phyloP scores from a whole-genome alignment of 1,140 invertebrate species.

The Aphelenchoides avenae region DNA sequence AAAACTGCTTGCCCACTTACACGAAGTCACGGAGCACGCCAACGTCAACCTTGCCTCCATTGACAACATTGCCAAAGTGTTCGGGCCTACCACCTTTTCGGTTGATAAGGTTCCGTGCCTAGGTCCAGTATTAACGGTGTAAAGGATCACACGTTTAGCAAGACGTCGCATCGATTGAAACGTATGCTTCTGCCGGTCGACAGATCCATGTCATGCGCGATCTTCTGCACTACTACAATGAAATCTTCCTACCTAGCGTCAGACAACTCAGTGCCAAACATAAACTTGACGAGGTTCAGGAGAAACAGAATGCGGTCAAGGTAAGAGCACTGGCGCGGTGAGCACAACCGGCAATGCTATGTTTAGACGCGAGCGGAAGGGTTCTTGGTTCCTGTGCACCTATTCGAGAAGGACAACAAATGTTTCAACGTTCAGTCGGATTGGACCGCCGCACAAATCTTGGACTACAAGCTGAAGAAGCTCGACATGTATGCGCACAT shows the following conservation, averaged over 20 bases:
- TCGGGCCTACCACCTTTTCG: slow-evolving; percentile 43
- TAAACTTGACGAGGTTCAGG: slow-evolving; percentile 34
- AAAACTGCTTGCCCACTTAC: slow-evolving; percentile 42
- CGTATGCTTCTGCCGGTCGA: slow-evolving; percentile 13
- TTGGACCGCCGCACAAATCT: slow-evolving; percentile 10
- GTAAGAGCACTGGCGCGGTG: no score
- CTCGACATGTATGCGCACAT: not conserved
- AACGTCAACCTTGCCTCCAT: slow-evolving; percentile 47
- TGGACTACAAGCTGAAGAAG: slow-evolving; percentile 19
- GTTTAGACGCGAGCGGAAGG: slow-evolving; percentile 41
- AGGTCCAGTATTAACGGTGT: not conserved
- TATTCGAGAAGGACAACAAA: slow-evolving; percentile 50
- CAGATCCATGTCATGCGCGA: slow-evolving; percentile 33
- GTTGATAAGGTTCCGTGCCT: slow-evolving; percentile 27
- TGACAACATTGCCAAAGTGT: slow-evolving; percentile 52
- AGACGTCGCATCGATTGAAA: slow-evolving; percentile 26
- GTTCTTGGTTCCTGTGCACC: slow-evolving; percentile 46
- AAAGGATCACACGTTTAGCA: not conserved
- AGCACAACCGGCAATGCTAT: slow-evolving; percentile 3
- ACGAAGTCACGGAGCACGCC: slow-evolving; percentile 31
- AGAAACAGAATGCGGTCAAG: slow-evolving; percentile 28
- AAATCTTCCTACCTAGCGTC: slow-evolving; percentile 28
- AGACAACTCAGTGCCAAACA: slow-evolving; percentile 31
- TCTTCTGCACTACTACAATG: slow-evolving; percentile 24
- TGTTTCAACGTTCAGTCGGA: slow-evolving; percentile 34